phyloP scores from a whole-genome alignment of 2,797 vertebrate genomes.

The Sardinella longiceps region DNA sequence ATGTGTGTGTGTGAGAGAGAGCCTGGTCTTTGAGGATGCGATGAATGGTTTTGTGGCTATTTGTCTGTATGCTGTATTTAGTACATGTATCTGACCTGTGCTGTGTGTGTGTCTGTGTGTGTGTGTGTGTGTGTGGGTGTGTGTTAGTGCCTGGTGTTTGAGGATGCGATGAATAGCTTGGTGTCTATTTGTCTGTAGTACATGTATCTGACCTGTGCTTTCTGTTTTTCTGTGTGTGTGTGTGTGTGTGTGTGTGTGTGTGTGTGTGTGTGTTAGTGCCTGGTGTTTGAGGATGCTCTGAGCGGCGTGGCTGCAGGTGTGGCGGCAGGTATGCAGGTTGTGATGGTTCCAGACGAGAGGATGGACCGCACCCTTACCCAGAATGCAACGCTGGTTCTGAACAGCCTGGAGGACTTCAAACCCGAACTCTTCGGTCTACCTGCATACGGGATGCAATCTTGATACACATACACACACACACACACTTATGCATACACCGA shows the following conservation, averaged over 20 bases:
- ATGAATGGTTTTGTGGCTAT: no score
- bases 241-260: not conserved
- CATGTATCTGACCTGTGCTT: not conserved
- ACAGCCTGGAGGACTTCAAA: slow-evolving; percentile 82
- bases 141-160: no score
- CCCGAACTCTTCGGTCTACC: slow-evolving; percentile 87
- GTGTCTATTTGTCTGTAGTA: not conserved
- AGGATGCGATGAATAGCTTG: no score
- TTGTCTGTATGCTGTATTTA: not conserved
- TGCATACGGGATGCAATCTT: slow-evolving; percentile 67
- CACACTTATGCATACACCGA: not conserved
- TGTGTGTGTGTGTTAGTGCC: slow-evolving; percentile 72
- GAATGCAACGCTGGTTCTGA: slow-evolving; percentile 79
- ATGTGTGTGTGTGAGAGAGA: no score
- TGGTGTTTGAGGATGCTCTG: slow-evolving; percentile 92
- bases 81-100: not conserved
- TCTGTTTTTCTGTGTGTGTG: not conserved
- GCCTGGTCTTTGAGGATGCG: no score
- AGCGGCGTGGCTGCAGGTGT: slow-evolving; percentile 82
- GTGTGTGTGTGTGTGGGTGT: no score
- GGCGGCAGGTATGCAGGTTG: slow-evolving; percentile 89
- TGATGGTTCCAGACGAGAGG: slow-evolving; percentile 89
- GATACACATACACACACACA: not conserved
- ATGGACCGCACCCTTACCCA: slow-evolving; percentile 75
- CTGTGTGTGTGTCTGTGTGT: no score